Base-by-base conservation (phyloP, 2,888 invertebrate species). In the Melipona beecheii region DNA sequence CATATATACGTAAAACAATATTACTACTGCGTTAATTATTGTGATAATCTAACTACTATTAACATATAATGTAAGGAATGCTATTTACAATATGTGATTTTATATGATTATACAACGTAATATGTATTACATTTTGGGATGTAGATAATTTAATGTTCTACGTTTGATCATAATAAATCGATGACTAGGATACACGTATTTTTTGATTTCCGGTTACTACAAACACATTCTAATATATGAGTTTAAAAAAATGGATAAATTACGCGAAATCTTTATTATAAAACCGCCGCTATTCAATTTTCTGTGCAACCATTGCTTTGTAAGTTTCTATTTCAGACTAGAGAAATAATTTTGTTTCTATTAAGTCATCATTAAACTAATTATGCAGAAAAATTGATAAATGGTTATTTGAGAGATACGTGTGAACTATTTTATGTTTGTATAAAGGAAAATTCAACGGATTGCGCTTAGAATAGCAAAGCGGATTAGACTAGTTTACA, bases 401-500 rank as follows among this genome's bases (percentile, higher is more conserved):
- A 49, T 2, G 15, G 19, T 66, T 52, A 21, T 27, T 27, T 27
- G 5, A 24, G 60, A 64, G 24, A 27, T 64, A 56, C 4, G 19
- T 11, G 36, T 15, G 50, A 66, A 58, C 4, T 21, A 64, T 65
- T 73, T 58, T 9, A 31, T 58, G 2, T 60, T 36, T 21, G 43
- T 11, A 76, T 49, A 0, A 73, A 2, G 54, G 31, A 69, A 75
- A 75, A 56, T 70, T 70, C 79, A 84, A 86, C 75, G 80, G 83
- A 81, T 87, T 81, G 78, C 85, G 72, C 85, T 36, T 87, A 80
- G 86, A 85, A 88, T 90, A 88, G 89, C 92, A 90, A 89, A 89
- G 89, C 90, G 91, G 90, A 80, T 91, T 90, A 90, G 93, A 93
- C 93, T 93, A 93, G 93, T 91, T 92, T 86, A 92, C 92, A 93